Evolutionary conservation across 2,888 invertebrate species (phyloP), one percentile per base, ranked within the genome.

Genomic region (Rhyacophila evoluta): DNA sequence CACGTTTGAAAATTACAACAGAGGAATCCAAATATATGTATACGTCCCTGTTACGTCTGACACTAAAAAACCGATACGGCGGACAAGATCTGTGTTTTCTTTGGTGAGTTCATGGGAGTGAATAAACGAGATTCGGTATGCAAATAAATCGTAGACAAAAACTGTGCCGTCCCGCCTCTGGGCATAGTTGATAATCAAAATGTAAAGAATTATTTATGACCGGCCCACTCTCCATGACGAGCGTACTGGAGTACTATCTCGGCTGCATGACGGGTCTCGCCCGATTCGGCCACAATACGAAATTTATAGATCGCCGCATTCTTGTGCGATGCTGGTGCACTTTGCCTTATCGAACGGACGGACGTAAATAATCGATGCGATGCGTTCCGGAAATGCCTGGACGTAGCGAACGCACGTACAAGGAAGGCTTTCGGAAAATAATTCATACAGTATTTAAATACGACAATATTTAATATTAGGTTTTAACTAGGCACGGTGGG

Each of bases 141-240:
- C 79, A 79, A 79, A 79, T 79, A 75, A 79, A 79, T 75, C 36
- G 72, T 79, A 72, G 72, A 79, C 73, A 77, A 77, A 77, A 77
- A 74, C 77, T 77, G 75, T 79, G 79, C 76, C 79, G 75, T 75
- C 79, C 79, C 75, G 79, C 79, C 79, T 72, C 72, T 39, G 75
- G 79, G 68, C 72, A 72, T 69, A 39, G 29, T 39, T 69, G 79
- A 71, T 79, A 75, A 74, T 75, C 75, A 75, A 76, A 55, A 69
- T 39, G 55, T 75, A 69, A 28, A 69, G 75, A 75, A 72, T 72
- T 77, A 76, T 79, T 37, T 73, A 39, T 11, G 28, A 72, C 41
- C 75, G 79, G 79, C 79, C 79, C 79, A 79, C 79, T 79, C 74
- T 55, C 55, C 4, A 19, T 55, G 19, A n/a, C 1, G 3, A 10